phyloP scores from a whole-genome alignment of 2,797 vertebrate species.

The Channa striata region DNA sequence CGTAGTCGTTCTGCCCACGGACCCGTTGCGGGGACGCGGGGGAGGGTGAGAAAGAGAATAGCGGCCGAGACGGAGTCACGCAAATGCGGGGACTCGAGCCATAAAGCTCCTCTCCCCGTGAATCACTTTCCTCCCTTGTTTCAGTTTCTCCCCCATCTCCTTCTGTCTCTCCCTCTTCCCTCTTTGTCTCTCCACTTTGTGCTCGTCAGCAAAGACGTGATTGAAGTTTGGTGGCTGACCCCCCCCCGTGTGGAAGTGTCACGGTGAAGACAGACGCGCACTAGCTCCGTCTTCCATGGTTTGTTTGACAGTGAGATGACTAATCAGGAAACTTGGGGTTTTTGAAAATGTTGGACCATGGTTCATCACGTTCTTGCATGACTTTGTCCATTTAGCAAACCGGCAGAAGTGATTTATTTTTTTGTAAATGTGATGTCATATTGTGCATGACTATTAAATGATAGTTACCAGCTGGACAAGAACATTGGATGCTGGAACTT shows the following conservation, averaged over 20 bases:
- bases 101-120: constrained; percentile 61
- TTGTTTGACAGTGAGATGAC: constrained; percentile 23
- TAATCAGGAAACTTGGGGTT: constrained; percentile 13
- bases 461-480: not conserved
- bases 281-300: constrained; percentile 38
- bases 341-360: not conserved
- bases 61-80: constrained; percentile 73
- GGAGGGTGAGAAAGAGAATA: constrained; percentile 55
- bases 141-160: not conserved
- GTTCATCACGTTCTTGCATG: not conserved
- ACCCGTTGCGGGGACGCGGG: constrained; percentile 35
- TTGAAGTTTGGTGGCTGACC: constrained; percentile 31
- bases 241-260: constrained; percentile 43
- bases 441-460: not conserved
- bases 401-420: constrained; percentile 6
- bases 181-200: constrained; percentile 15
- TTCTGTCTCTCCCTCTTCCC: constrained; percentile 6
- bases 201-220: constrained; percentile 27
- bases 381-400: not conserved
- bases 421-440: not conserved
- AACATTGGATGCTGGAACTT: not conserved
- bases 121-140: too few species aligned
- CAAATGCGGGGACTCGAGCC: constrained; percentile 53
- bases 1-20: constrained; percentile 57
- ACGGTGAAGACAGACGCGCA: constrained; percentile 24